Base-by-base conservation (phyloP, 2,797 vertebrate species). In the Nyctalus aviator region DNA sequence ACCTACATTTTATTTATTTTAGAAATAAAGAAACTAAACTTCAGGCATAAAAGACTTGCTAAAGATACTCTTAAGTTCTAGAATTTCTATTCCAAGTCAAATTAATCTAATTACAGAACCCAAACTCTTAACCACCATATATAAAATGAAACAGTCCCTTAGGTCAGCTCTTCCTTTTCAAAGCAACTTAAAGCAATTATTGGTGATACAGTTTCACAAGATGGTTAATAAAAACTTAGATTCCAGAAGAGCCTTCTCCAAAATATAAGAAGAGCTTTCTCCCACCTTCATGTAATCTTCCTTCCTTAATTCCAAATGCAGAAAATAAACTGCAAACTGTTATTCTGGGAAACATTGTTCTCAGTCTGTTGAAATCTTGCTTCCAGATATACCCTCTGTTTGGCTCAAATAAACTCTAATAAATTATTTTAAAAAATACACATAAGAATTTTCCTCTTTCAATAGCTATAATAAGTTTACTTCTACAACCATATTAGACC, bases 1-100 rank as follows among this genome's bases (percentile, higher is more conserved):
- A 82, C 27, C 13, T 79, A 41, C 21, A 57, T 94, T 90, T 88
- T 81, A 84, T 15, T 35, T 23, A 32, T 23, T 77, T 53, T 81
- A 84, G 59, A 92, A 50, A 92, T 84, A 27, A 75, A 73, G n/a
- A 95, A 88, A 84, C 9, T 53, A n/a, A 95, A 46, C 41, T 50
- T 84, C 50, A 87, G 66, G 23, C 25, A 89, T 88, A 71, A 81
- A 90, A 87, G 30, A 77, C 18, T 86, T 73, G 53, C 8, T 64
- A 86, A 76, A 89, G 35, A 35, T 73, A 83, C 8, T 59, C 27
- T 76, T 76, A 84, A 87, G 46, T 48, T 41, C n/a, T n/a, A 37
- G 5, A 89, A 27, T n/a, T 53, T 59, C 90, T 55, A 94, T 48
- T 87, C 30, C 53, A 90, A 94, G 27, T 87, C 83, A 77, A 66